phyloP scores from a whole-genome alignment of 1,140 invertebrate genomes.

The Antheraea mylitta region DNA sequence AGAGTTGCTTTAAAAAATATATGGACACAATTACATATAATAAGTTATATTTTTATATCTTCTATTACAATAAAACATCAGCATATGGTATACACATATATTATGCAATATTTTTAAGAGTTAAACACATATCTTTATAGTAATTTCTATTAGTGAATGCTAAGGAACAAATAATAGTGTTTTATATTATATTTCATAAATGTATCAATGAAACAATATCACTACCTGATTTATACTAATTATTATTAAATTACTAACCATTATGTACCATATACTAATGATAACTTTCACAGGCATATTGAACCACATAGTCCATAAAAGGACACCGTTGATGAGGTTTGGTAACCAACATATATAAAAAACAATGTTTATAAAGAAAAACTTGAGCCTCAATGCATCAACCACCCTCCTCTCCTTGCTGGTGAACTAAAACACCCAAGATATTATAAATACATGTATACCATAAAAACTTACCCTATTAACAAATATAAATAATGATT shows the following conservation, averaged over 20 bases:
- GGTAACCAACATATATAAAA: conserved; percentile 92
- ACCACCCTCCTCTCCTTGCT: conserved; percentile 85
- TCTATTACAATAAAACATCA: no score
- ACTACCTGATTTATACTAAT: no score
- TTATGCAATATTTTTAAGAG: no score
- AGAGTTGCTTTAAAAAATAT: no score
- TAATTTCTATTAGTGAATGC: no score
- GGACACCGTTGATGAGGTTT: conserved; percentile 87
- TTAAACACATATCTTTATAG: no score
- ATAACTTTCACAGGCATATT: conserved; percentile 83
- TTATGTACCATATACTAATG: conserved; percentile 88
- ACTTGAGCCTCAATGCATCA: conserved; percentile 85
- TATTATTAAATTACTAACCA: conserved; percentile 78
- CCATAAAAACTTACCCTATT: background rate
- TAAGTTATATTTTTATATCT: no score
- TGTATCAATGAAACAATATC: no score
- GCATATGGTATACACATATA: no score
- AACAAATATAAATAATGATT: background rate
- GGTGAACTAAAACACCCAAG: conserved; percentile 78
- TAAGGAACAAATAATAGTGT: no score
- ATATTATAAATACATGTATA: background rate
- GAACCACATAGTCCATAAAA: conserved; percentile 89
- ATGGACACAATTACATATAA: no score
- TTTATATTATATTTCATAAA: no score
- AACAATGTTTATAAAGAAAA: conserved; percentile 86